A percentile compares a stretch with the other conserved stretches of the same genome.
Evolutionary conservation across 2,797 vertebrate genomes (phyloP).

Genomic region (Alcedo atthis): DNA sequence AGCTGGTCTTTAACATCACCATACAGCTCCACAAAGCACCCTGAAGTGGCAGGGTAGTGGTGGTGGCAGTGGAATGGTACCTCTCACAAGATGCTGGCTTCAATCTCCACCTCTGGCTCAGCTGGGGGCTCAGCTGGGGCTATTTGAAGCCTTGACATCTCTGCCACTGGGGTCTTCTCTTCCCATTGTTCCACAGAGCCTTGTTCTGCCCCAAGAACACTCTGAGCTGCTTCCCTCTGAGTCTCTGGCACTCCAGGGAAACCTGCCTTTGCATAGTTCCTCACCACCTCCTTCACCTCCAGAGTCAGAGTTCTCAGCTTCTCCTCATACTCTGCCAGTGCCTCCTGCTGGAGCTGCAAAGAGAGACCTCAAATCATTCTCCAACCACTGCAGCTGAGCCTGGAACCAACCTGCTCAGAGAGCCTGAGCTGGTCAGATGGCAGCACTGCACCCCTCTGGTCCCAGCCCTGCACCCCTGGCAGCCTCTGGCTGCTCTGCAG

Average conservation of each 20-base stretch:
- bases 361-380: background rate
- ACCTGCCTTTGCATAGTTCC: slow-evolving; percentile 74
- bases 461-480: background rate
- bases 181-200: background rate
- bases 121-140: background rate
- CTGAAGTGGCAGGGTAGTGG: background rate
- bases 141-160: background rate
- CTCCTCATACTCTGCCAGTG: slow-evolving; percentile 80
- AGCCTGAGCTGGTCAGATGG: background rate
- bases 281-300: slow-evolving; percentile 83
- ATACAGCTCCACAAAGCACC: background rate
- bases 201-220: background rate
- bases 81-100: slow-evolving; percentile 55
- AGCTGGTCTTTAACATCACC: background rate
- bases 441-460: no score
- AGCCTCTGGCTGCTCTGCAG: background rate
- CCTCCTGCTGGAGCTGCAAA: slow-evolving; percentile 86
- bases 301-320: slow-evolving; percentile 79
- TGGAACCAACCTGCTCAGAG: background rate
- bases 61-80: background rate
- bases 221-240: background rate
- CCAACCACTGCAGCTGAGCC: background rate
- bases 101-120: background rate
- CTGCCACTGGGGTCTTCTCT: background rate
- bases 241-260: slow-evolving; percentile 78